Evolutionary conservation across 2,888 invertebrate genomes (phyloP).

Genomic region (Petrolisthes cinctipes): DNA sequence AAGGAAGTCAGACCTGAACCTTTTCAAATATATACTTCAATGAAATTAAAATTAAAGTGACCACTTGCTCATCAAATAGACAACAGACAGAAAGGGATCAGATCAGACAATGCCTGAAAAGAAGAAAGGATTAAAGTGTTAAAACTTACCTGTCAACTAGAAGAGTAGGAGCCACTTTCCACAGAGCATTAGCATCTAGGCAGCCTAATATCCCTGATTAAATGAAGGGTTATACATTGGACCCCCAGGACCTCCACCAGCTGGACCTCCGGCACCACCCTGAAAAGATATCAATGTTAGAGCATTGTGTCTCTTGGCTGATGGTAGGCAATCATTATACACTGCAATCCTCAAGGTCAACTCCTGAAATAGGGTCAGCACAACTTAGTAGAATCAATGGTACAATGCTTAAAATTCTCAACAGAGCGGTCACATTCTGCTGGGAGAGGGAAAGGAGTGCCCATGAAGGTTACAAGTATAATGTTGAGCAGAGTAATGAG

Average conservation of each 20-base stretch:
- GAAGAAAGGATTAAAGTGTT: neutral
- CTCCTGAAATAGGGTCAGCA: neutral
- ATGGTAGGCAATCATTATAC: neutral
- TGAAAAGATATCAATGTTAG: constrained; percentile 48
- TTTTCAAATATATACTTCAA: neutral
- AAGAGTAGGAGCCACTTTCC: constrained; percentile 31
- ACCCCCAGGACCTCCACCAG: constrained; percentile 50
- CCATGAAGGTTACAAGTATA: constrained; percentile 12
- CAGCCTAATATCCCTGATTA: constrained; percentile 61
- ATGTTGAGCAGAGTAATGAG: neutral
- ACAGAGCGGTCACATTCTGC: neutral
- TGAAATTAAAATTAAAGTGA: no score
- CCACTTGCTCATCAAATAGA: neutral
- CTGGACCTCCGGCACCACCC: constrained; percentile 54
- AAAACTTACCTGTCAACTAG: constrained; percentile 41
- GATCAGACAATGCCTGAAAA: constrained; percentile 44
- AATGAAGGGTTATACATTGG: constrained; percentile 61
- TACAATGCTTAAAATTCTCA: neutral
- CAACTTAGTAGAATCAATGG: neutral
- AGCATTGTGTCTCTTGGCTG: neutral
- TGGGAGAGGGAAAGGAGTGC: constrained; percentile 4
- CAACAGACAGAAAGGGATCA: neutral
- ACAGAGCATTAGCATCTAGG: neutral
- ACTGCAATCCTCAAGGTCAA: constrained; percentile 22
- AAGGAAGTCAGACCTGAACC: constrained; percentile 39